phyloP scores from a whole-genome alignment of 2,113 vertebrate genomes.

The Anolis carolinensis region DNA sequence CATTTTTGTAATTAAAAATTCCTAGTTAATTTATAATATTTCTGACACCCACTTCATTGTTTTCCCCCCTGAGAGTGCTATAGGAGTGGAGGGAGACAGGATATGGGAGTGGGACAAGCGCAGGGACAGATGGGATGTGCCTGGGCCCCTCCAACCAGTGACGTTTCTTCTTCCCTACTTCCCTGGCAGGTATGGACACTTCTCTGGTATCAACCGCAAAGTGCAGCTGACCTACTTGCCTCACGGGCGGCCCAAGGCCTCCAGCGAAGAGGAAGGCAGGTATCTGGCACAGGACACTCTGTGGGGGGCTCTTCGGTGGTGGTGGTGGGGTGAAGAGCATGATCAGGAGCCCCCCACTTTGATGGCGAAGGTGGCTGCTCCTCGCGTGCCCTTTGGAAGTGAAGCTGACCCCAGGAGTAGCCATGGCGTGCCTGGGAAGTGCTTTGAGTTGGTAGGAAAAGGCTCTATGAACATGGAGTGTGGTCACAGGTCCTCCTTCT shows the following conservation, averaged over 20 bases:
- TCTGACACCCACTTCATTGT: no score
- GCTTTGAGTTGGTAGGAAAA: background rate
- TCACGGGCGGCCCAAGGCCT: conserved; percentile 90
- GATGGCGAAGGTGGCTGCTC: background rate
- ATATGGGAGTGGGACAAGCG: no score
- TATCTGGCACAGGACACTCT: background rate
- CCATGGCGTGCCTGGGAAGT: background rate
- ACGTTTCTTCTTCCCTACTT: background rate
- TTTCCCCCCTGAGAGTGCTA: no score
- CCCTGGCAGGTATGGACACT: conserved; percentile 92
- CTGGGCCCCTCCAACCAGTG: background rate
- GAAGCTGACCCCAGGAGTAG: background rate
- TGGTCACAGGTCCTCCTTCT: no score
- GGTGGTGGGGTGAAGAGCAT: background rate
- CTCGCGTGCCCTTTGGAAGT: background rate
- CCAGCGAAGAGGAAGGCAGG: conserved; percentile 93
- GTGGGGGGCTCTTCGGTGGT: background rate
- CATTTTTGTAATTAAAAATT: no score
- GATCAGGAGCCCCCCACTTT: background rate
- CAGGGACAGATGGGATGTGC: no score
- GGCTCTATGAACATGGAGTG: no score
- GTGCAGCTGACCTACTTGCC: conserved; percentile 96
- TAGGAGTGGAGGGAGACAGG: no score
- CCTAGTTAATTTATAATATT: no score
- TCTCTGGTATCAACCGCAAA: conserved; percentile 98